A percentile compares a stretch with the other conserved stretches of the same genome.
Conservation (phyloP, 2,888 invertebrate species). For the Phortica okadai region DNA sequence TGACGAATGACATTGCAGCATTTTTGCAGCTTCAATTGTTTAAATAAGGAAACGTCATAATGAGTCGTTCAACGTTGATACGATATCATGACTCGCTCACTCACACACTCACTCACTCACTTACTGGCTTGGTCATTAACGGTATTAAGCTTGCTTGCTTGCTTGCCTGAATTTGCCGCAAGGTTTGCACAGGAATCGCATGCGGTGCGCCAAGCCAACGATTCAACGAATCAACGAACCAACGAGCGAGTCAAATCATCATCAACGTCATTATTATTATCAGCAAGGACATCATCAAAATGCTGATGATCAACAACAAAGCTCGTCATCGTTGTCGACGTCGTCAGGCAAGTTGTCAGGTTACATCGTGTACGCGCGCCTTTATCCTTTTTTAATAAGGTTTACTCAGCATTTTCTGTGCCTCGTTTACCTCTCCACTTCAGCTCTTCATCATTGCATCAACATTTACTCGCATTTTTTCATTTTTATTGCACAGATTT, state of each 20-base stretch:
- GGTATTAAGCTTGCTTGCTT: conserved; percentile 18
- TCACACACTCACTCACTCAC: not conserved
- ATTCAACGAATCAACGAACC: not conserved
- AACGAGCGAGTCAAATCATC: conserved; percentile 8
- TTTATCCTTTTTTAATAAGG: conserved; percentile 70
- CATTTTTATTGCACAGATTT: conserved; percentile 8
- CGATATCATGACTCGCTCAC: not conserved
- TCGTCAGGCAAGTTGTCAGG: conserved; percentile 28
- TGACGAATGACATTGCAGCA: conserved; percentile 31
- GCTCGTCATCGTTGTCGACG: not conserved
- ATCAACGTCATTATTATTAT: not conserved
- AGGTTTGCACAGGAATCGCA: conserved; percentile 2
- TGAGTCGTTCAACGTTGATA: conserved; percentile 21
- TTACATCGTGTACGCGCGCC: conserved; percentile 48
- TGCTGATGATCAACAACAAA: not conserved
- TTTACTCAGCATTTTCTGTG: conserved; percentile 65
- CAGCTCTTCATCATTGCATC: not conserved
- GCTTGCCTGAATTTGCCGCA: conserved; percentile 1
- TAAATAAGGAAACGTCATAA: conserved; percentile 31
- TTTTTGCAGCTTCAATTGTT: conserved; percentile 30
- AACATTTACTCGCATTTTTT: not conserved
- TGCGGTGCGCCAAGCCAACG: not conserved
- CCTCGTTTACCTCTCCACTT: not conserved
- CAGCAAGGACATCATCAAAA: conserved; percentile 1
- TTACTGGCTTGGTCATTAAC: conserved; percentile 27